Evolutionary conservation across 2,888 invertebrate genomes (phyloP).

Genomic region (Mythimna lalbum): DNA sequence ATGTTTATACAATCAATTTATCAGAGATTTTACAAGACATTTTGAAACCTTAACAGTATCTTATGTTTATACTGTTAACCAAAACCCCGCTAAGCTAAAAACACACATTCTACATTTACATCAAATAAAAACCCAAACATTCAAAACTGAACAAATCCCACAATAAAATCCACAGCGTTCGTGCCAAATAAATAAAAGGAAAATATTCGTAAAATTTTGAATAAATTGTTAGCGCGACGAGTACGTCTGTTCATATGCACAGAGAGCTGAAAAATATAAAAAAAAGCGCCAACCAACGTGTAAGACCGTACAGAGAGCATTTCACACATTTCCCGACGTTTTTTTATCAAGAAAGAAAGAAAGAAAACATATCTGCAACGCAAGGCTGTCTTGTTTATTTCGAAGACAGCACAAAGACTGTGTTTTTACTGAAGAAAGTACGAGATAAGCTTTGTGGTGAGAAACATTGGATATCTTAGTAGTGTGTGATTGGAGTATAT

Average conservation of each 20-base stretch:
- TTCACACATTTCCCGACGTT: constrained; percentile 66
- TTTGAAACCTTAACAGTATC: background rate
- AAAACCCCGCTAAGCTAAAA: background rate
- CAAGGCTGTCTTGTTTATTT: constrained; percentile 61
- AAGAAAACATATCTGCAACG: constrained; percentile 43
- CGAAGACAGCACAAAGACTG: constrained; percentile 59
- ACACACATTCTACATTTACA: background rate
- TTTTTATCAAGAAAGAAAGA: constrained; percentile 37
- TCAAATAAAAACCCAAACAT: constrained; percentile 13
- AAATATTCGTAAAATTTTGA: constrained; percentile 32
- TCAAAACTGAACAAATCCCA: constrained; percentile 20
- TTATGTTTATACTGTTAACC: background rate
- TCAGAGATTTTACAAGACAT: background rate
- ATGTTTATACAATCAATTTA: too few relatives aligned
- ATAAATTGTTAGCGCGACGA: constrained; percentile 50
- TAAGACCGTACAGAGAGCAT: constrained; percentile 57
- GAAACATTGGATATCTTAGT: constrained; percentile 16
- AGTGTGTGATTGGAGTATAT: constrained; percentile 29
- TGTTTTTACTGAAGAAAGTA: constrained; percentile 51
- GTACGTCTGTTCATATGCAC: constrained; percentile 48
- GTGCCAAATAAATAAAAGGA: constrained; percentile 27
- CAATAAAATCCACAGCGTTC: constrained; percentile 32
- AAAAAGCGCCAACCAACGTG: constrained; percentile 25
- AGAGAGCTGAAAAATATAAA: constrained; percentile 51
- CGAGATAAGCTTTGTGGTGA: constrained; percentile 50